phyloP scores from a whole-genome alignment of 1,140 invertebrate genomes.

The Mercenaria mercenaria region DNA sequence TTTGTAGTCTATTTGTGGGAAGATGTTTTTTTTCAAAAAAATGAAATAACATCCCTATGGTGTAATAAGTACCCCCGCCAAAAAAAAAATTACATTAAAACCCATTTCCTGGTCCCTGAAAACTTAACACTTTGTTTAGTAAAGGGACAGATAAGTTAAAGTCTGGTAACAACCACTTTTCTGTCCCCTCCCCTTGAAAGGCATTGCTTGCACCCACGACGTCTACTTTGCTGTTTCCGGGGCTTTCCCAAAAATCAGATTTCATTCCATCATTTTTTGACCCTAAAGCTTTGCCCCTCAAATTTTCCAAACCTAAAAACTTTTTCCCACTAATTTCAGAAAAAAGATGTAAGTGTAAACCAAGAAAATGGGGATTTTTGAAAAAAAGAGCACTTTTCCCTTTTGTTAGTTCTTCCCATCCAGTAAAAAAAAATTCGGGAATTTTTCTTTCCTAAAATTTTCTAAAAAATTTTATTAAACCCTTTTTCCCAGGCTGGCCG shows the following conservation, averaged over 20 bases:
- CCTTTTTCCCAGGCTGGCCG: slow-evolving; percentile 6
- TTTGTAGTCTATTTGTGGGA: background rate
- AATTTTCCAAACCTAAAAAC: background rate
- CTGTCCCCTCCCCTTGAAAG: background rate
- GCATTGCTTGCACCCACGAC: background rate
- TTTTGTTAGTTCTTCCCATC: background rate
- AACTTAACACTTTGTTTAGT: background rate
- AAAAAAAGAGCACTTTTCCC: background rate
- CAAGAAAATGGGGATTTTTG: background rate
- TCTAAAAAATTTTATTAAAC: background rate
- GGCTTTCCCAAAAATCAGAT: background rate
- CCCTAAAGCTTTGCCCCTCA: background rate
- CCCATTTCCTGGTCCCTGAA: background rate
- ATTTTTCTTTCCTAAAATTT: background rate
- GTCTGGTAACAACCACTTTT: slow-evolving; percentile 2
- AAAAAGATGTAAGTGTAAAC: background rate
- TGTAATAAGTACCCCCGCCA: background rate
- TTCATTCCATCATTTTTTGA: background rate
- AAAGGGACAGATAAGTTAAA: too few relatives aligned
- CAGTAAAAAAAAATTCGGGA: background rate
- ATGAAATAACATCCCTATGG: background rate
- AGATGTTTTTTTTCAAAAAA: background rate
- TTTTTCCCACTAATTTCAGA: background rate
- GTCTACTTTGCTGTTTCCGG: background rate
- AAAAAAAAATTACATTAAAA: background rate